Conservation (phyloP, 2,888 invertebrate genomes). For the Yponomeuta cagnagella region DNA sequence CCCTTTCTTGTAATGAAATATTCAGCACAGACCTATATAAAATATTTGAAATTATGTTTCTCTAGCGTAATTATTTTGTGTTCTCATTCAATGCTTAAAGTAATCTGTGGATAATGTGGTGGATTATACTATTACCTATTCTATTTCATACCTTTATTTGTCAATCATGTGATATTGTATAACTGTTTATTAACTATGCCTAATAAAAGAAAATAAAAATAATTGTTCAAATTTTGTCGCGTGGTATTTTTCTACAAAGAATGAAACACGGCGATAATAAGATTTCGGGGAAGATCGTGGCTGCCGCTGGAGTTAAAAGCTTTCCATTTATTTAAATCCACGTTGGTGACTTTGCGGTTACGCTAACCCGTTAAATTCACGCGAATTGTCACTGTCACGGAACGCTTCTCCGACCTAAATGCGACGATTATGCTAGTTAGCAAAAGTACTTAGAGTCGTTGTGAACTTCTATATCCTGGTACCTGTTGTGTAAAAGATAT, state of each 20-base stretch:
- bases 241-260: not conserved
- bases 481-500: constrained; percentile 4
- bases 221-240: not conserved
- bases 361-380: constrained; percentile 35
- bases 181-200: no score
- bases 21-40: no score
- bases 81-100: no score
- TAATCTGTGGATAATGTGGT: no score
- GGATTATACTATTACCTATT: no score
- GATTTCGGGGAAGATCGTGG: not conserved
- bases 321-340: constrained; percentile 6
- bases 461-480: constrained; percentile 26
- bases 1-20: no score
- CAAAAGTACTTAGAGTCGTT: constrained; percentile 28
- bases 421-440: constrained; percentile 38
- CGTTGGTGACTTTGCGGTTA: constrained; percentile 27
- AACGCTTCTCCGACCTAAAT: constrained; percentile 27
- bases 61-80: no score
- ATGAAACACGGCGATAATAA: not conserved
- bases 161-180: no score
- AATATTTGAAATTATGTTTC: no score
- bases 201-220: no score
- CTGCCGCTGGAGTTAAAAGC: not conserved
- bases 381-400: constrained; percentile 17
- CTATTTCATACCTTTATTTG: no score